These are phyloP conservation scores for Ianthella basta DNA, from an alignment of 37 sponge, comb jelly and placozoan species.

Conservation along the genomic window DNA sequence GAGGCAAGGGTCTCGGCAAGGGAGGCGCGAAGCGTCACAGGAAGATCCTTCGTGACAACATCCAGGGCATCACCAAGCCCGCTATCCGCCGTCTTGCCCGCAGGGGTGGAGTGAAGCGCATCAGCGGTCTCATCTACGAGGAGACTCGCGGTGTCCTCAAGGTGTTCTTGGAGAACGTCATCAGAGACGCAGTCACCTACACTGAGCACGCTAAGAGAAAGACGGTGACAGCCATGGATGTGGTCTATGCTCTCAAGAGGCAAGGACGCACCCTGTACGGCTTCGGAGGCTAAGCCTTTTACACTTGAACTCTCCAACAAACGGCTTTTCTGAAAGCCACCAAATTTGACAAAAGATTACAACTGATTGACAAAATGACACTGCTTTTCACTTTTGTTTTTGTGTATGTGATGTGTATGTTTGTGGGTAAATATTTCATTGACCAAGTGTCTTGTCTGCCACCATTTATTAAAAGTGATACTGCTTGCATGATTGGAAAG, in stretches of 20 bases:
- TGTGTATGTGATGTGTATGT: too few species aligned
- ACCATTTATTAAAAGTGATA: too few species aligned
- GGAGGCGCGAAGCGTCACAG: conserved; percentile 99
- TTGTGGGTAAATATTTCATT: too few species aligned
- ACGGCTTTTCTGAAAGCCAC: conserved; percentile 71
- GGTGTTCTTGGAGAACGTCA: conserved; percentile 98
- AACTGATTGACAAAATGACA: not conserved
- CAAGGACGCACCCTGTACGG: conserved; percentile 98
- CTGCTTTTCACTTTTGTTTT: not conserved
- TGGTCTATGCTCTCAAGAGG: conserved; percentile 97
- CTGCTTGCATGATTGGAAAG: too few species aligned
- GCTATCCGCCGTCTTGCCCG: conserved; percentile 98
- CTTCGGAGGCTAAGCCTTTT: conserved; percentile 84
- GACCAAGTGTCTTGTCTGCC: too few species aligned
- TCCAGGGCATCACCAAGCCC: conserved; percentile 99
- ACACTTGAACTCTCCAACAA: conserved; percentile 11
- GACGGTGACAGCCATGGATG: conserved; percentile 99
- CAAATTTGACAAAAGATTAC: conserved; percentile 10
- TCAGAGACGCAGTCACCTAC: conserved; percentile 98
- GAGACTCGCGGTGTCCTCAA: conserved; percentile 98
- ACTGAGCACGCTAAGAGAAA: conserved; percentile 99
- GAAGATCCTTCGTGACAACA: conserved; percentile 98
- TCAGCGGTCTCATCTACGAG: conserved; percentile 97
- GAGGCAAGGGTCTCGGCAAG: conserved; percentile 98
- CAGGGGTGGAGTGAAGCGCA: conserved; percentile 97